phyloP scores from a whole-genome alignment of 2,888 invertebrate genomes.

The Salticus scenicus region DNA sequence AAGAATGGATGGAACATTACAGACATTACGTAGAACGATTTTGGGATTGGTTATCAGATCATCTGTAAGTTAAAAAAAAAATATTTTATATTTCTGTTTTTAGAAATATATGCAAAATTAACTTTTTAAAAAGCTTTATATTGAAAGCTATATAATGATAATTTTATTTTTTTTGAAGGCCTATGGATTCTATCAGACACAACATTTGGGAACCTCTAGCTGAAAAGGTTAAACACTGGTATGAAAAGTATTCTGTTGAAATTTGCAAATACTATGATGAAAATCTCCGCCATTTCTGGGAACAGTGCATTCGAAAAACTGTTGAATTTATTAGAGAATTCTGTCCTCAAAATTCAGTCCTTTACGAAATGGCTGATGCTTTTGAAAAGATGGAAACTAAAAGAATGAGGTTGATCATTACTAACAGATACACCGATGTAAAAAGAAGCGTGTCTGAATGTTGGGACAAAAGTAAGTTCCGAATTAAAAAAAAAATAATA shows the following conservation, averaged over 20 bases:
- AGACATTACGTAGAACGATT: too few relatives aligned
- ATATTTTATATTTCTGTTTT: too few relatives aligned
- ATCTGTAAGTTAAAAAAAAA: too few relatives aligned
- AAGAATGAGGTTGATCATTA: background rate
- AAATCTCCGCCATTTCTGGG: background rate
- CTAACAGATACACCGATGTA: background rate
- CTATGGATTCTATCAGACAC: background rate
- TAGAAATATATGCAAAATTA: too few relatives aligned
- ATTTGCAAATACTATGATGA: background rate
- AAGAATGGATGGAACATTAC: too few relatives aligned
- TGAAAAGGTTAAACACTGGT: background rate
- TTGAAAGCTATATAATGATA: too few relatives aligned
- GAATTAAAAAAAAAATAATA: too few relatives aligned
- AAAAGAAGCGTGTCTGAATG: background rate
- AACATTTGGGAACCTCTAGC: background rate
- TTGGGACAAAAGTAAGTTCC: background rate
- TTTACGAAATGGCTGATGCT: background rate
- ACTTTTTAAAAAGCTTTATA: too few relatives aligned
- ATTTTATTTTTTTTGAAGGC: background rate
- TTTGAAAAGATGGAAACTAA: background rate
- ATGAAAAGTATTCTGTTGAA: background rate
- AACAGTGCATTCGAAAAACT: too few relatives aligned
- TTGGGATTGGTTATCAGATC: too few relatives aligned
- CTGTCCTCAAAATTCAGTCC: background rate
- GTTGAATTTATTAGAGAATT: background rate